phyloP scores from a whole-genome alignment of 2,797 vertebrate species.

The Crenichthys baileyi region DNA sequence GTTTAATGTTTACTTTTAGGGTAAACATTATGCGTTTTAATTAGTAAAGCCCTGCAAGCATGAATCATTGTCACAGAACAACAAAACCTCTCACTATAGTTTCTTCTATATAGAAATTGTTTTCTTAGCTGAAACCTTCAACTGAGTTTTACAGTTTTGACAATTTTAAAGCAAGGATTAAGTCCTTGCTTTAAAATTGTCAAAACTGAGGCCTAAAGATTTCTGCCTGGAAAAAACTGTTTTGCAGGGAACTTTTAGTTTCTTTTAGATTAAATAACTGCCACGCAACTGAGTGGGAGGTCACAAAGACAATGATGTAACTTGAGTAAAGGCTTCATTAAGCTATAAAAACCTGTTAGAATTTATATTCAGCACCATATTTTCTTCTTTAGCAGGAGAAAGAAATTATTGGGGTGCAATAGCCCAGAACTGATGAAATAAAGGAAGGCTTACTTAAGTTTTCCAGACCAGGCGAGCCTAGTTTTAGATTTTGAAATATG shows the following conservation, averaged over 20 bases:
- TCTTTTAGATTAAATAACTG: constrained; percentile 22
- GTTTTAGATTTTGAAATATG: constrained; percentile 11
- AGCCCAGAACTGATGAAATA: constrained; percentile 50
- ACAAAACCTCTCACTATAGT: not conserved
- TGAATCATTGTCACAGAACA: constrained; percentile 16
- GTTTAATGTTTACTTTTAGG: constrained; percentile 15
- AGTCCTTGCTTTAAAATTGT: too few species aligned
- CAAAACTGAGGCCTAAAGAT: not conserved
- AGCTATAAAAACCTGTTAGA: constrained; percentile 28
- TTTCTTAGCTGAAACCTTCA: not conserved
- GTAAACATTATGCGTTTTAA: constrained; percentile 1
- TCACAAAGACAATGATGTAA: constrained; percentile 24
- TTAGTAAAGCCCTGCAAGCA: constrained; percentile 12
- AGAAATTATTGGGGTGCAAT: constrained; percentile 15
- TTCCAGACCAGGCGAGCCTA: constrained; percentile 26
- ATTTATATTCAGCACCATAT: constrained; percentile 40
- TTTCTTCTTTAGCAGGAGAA: constrained; percentile 16
- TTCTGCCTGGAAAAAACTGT: not conserved
- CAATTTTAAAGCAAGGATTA: constrained; percentile 6
- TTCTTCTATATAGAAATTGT: not conserved
- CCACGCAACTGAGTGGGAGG: constrained; percentile 1
- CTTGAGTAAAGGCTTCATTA: constrained; percentile 7
- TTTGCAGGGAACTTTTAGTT: not conserved
- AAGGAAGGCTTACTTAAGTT: constrained; percentile 30
- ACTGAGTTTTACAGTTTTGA: constrained; percentile 4